Evolutionary conservation across 2,113 vertebrate species (phyloP).

Genomic region (Ceratotherium simum): DNA sequence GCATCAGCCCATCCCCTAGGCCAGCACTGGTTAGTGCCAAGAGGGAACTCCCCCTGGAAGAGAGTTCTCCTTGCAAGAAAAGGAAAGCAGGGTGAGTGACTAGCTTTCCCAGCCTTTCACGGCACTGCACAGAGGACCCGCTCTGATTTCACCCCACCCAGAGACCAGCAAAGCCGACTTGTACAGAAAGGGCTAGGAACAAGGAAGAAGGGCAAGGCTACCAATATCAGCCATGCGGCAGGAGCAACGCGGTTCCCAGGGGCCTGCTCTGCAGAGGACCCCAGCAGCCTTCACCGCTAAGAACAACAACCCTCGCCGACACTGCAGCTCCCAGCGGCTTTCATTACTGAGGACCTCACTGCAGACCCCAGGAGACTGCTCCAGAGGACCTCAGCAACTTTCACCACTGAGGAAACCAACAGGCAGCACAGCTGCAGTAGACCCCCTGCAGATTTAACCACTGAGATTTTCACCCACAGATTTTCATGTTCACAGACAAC

Average conservation of each 20-base stretch:
- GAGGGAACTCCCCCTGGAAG: rapidly evolving
- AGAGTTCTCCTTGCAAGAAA: neutral
- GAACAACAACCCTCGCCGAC: neutral
- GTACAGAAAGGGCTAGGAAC: neutral
- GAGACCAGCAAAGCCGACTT: neutral
- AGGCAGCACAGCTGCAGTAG: neutral
- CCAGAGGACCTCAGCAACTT: neutral
- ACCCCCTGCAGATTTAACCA: neutral
- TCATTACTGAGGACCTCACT: neutral
- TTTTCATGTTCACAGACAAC: neutral
- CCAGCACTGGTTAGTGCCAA: neutral
- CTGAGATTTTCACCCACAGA: neutral
- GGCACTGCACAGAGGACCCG: too few species aligned
- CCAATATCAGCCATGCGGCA: rapidly evolving
- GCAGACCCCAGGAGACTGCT: neutral
- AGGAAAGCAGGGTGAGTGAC: neutral
- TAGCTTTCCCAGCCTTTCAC: neutral
- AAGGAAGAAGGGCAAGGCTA: neutral
- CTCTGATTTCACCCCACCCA: neutral
- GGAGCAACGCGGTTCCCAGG: too few species aligned
- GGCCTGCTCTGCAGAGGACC: neutral
- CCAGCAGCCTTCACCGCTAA: neutral
- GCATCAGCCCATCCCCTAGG: neutral
- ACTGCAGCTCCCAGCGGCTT: neutral
- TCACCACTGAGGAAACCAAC: neutral